These are phyloP conservation scores for Capitella teleta DNA, from an alignment of 1,140 invertebrate species.

Conservation along the genomic window DNA sequence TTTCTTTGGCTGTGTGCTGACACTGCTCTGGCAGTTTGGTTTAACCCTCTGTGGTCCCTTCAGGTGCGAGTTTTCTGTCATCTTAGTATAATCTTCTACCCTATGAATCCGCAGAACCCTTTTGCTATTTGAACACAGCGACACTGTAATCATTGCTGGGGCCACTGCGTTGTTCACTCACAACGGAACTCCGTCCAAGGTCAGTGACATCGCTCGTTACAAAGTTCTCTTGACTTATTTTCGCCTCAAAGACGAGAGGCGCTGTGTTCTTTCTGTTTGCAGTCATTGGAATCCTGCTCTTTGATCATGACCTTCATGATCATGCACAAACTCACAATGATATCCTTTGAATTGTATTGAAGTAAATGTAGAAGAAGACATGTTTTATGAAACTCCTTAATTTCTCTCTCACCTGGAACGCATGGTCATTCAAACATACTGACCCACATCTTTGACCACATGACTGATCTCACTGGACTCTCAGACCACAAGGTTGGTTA, in stretches of 20 bases:
- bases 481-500: conserved; percentile 42
- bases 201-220: too few relatives aligned
- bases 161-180: conserved; percentile 39
- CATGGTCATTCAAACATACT: too few relatives aligned
- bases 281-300: conserved; percentile 41
- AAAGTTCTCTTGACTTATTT: too few relatives aligned
- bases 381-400: neutral
- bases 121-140: conserved; percentile 45
- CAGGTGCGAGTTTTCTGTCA: conserved; percentile 15
- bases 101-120: conserved; percentile 31
- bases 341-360: too few relatives aligned
- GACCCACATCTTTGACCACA: conserved; percentile 44
- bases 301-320: conserved; percentile 44
- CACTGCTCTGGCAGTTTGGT: conserved; percentile 44
- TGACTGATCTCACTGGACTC: conserved; percentile 42
- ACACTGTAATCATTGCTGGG: conserved; percentile 42
- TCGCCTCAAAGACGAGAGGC: too few relatives aligned
- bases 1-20: conserved; percentile 38
- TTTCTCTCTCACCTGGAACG: too few relatives aligned
- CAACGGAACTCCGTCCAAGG: conserved; percentile 38
- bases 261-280: conserved; percentile 41
- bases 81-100: neutral
- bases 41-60: conserved; percentile 45
- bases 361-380: too few relatives aligned
- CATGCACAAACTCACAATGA: conserved; percentile 10